These are phyloP conservation scores for Trypoxylus dichotomus DNA, from an alignment of 1,140 invertebrate genomes.

Conservation along the genomic window DNA sequence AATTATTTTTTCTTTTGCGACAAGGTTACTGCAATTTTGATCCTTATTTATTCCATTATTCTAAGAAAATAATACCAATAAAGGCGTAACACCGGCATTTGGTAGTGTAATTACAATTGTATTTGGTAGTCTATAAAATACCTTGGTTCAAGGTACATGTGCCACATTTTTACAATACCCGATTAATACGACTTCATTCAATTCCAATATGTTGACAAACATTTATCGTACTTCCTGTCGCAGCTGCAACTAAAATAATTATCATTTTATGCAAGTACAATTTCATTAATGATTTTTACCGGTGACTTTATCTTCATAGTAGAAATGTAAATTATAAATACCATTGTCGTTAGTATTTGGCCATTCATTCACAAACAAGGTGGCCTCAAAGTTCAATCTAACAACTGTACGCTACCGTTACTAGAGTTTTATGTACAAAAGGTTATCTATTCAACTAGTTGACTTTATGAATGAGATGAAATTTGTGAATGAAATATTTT, in stretches of 20 bases:
- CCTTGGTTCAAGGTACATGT: too few relatives aligned
- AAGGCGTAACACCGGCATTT: too few relatives aligned
- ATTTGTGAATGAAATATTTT: constrained; percentile 15
- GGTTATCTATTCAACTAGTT: neutral
- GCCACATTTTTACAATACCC: too few relatives aligned
- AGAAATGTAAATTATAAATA: neutral
- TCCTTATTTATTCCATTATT: too few relatives aligned
- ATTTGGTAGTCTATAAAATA: too few relatives aligned
- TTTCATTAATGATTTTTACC: neutral
- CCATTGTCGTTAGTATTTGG: neutral
- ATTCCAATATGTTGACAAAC: neutral
- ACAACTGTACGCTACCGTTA: neutral
- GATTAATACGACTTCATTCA: too few relatives aligned
- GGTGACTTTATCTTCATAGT: neutral
- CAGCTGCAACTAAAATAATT: neutral
- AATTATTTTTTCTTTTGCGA: too few relatives aligned
- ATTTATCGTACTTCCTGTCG: neutral
- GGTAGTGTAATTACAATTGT: too few relatives aligned
- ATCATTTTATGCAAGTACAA: neutral
- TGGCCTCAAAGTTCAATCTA: neutral
- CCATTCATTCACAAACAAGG: neutral
- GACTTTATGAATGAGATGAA: constrained; percentile 14
- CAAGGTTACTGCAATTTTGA: too few relatives aligned
- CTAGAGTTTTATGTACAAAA: neutral
- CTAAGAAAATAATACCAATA: too few relatives aligned